A percentile compares a stretch with the other conserved stretches of the same genome.
These are phyloP conservation scores for Pseudonaja textilis DNA, from an alignment of 2,113 vertebrate species.

Conservation along the genomic window DNA sequence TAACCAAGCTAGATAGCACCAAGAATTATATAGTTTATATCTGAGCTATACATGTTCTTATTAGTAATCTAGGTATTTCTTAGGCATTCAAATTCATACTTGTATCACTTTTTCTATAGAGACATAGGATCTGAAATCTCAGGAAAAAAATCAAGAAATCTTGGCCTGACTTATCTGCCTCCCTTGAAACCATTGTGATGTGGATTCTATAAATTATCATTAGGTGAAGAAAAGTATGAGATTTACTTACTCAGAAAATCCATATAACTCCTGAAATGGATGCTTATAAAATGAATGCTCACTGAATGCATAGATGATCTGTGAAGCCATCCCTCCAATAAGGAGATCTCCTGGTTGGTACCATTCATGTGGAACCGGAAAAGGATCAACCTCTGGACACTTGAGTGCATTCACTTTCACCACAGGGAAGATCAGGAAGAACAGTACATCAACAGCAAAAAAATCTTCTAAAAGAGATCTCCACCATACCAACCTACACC, in stretches of 20 bases:
- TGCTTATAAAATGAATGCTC: background rate
- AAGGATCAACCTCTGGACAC: background rate
- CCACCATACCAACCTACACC: background rate
- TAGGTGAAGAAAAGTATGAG: background rate
- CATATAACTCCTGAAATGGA: background rate
- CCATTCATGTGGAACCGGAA: background rate
- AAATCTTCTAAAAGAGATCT: background rate
- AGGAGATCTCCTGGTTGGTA: background rate
- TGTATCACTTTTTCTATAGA: background rate
- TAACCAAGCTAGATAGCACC: too few species aligned
- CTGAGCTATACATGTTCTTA: too few species aligned
- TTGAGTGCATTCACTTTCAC: background rate
- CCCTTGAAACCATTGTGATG: background rate
- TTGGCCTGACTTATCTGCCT: background rate
- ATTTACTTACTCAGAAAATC: background rate
- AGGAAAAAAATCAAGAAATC: background rate
- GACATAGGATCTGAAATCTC: background rate
- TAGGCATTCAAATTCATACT: background rate
- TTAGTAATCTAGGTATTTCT: background rate
- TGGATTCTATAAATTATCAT: background rate
- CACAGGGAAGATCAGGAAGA: background rate
- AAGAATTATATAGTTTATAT: too few species aligned
- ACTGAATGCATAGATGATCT: background rate
- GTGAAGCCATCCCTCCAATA: too few species aligned
- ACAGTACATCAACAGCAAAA: background rate